phyloP scores from a whole-genome alignment of 2,888 invertebrate species.

The Apamea anceps region DNA sequence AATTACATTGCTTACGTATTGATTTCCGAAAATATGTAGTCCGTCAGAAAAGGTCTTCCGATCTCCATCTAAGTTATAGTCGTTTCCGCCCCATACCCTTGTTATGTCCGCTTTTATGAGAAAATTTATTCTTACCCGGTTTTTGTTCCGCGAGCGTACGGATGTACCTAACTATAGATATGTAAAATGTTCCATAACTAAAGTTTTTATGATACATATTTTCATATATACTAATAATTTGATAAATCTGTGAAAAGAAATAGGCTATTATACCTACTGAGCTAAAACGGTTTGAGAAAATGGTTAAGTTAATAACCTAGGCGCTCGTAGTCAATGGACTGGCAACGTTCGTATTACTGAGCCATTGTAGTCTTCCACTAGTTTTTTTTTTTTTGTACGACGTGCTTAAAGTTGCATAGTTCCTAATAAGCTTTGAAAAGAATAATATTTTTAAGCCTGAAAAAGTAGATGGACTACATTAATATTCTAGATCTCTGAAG shows the following conservation, averaged over 20 bases:
- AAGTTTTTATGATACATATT: slow-evolving; percentile 35
- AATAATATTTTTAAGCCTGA: slow-evolving; percentile 18
- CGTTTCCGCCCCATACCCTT: slow-evolving; percentile 67
- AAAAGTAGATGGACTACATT: slow-evolving; percentile 1
- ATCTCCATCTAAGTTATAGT: slow-evolving; percentile 68
- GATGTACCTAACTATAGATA: slow-evolving; percentile 21
- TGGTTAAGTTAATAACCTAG: slow-evolving; percentile 47
- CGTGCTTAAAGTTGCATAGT: slow-evolving; percentile 27
- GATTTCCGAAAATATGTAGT: slow-evolving; percentile 69
- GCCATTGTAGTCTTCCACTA: slow-evolving; percentile 42
- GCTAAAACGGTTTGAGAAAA: slow-evolving; percentile 37
- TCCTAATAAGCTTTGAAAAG: slow-evolving; percentile 20
- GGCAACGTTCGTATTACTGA: slow-evolving; percentile 50
- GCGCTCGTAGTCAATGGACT: slow-evolving; percentile 47
- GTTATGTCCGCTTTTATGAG: slow-evolving; percentile 64
- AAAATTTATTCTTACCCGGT: slow-evolving; percentile 63
- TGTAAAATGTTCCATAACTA: slow-evolving; percentile 29
- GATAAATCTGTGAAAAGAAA: slow-evolving; percentile 11
- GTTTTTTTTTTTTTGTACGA: slow-evolving; percentile 46
- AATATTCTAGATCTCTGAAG: slow-evolving; percentile 1
- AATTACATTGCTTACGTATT: slow-evolving; percentile 66
- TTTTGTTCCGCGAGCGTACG: slow-evolving; percentile 51
- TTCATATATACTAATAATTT: slow-evolving; percentile 14
- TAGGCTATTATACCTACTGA: not conserved
- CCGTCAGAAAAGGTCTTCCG: slow-evolving; percentile 68